Percentiles rank a stretch among this genome's conserved stretches.
Evolutionary conservation across 2,797 vertebrate species (phyloP).

Genomic region (Macroramphosus scolopax): DNA sequence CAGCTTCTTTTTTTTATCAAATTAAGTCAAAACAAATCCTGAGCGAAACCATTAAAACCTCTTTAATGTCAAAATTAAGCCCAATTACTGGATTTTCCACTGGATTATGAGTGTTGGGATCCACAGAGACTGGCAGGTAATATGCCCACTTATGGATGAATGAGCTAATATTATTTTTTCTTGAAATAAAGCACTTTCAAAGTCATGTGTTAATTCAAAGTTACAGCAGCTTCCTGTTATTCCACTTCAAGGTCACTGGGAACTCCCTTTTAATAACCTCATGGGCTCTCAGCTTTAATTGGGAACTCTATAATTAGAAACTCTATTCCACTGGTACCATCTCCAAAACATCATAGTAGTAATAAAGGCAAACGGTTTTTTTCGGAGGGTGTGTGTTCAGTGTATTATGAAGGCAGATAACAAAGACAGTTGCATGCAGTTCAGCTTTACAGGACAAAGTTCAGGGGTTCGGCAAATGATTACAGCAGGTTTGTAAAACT

Average conservation of each 20-base stretch:
- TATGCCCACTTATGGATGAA: constrained; percentile 29
- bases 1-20: constrained; percentile 12
- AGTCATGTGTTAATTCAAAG: constrained; percentile 26
- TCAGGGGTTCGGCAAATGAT: constrained; percentile 61
- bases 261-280: constrained; percentile 45
- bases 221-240: constrained; percentile 22
- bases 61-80: constrained; percentile 43
- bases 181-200: constrained; percentile 15
- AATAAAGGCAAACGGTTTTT: too few species aligned
- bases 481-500: constrained; percentile 23
- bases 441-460: constrained; percentile 57
- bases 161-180: neutral
- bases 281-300: constrained; percentile 55
- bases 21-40: constrained; percentile 3
- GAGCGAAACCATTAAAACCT: constrained; percentile 19
- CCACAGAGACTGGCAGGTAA: constrained; percentile 9
- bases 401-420: constrained; percentile 4
- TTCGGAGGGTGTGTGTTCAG: constrained; percentile 2
- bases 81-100: constrained; percentile 26
- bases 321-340: constrained; percentile 34
- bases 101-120: constrained; percentile 16
- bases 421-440: neutral
- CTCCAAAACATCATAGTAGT: neutral
- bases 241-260: constrained; percentile 55
- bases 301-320: constrained; percentile 55